Base-by-base conservation (phyloP, 2,797 vertebrate species). In the Ptychadena robeensis region DNA sequence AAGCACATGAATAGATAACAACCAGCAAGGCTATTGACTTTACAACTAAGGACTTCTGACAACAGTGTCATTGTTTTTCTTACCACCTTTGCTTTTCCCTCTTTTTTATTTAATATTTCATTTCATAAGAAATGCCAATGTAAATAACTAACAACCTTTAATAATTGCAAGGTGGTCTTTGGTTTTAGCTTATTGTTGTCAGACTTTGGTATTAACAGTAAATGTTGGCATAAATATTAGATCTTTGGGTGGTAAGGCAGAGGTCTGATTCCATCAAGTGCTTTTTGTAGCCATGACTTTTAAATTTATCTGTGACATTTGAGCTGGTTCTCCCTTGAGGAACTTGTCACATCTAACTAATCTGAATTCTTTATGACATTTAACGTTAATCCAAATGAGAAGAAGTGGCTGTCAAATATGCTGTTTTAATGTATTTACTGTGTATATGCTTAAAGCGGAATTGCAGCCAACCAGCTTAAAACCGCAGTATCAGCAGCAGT, bases 311-410 rank as follows among this genome's bases (percentile, higher is more conserved):
- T 40, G 11, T 77, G 81, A 71, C 66, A 73, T 77, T 79, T 79
- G 9, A 83, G 69, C 68, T 63, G 14, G 32, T 57, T 77, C 9
- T 57, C 81, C 75, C 82, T 79, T 64, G 69, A 83, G 82, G 61
- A 67, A 25, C 38, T 73, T 83, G 61, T 79, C 75, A 79, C 25
- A 73, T 83, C 59, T 73, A 53, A 83, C 82, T 79, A 79, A 79
- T 83, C 68, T 73, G 59, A 67, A 79, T 78, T 73, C 32, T 28
- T 73, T 67, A 72, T 73, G 82, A 83, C 75, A 83, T 83, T 83
- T 83, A 83, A 70, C 65, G 22, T 38, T 83, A 78, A 79, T 79
- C 35, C 30, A 64, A 53, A 63, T 53, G 11, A 79, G 72, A 79
- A 48, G 22, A 73, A 57, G 59, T 30, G 63, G 27, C 63, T 57